These are phyloP conservation scores for Vimba vimba DNA, from an alignment of 2,113 vertebrate species.

Conservation along the genomic window DNA sequence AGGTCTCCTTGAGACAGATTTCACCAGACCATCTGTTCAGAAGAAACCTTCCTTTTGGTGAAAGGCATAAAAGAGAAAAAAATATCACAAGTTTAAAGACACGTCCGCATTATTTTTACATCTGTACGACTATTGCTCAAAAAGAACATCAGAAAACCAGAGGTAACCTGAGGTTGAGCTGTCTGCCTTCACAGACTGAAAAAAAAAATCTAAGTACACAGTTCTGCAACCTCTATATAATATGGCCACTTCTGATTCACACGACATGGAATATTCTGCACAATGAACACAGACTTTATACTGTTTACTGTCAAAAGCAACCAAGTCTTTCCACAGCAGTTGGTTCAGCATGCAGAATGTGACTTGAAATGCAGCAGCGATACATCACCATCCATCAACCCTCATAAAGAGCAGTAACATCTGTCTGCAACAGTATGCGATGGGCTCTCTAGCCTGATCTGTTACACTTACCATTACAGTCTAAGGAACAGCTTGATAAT, in stretches of 20 bases:
- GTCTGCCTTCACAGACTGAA: not conserved
- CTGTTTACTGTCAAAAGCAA: not conserved
- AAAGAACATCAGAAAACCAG: slow-evolving; percentile 8
- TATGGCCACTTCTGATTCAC: not conserved
- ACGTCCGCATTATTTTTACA: slow-evolving; percentile 30
- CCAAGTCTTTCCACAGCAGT: not conserved
- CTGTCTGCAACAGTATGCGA: slow-evolving; percentile 25
- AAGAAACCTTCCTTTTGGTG: slow-evolving; percentile 41
- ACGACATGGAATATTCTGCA: not conserved
- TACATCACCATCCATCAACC: slow-evolving; percentile 33
- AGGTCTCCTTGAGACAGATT: slow-evolving; percentile 52
- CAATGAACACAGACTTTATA: slow-evolving; percentile 3
- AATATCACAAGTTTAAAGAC: slow-evolving; percentile 39
- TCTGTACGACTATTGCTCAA: not conserved
- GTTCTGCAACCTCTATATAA: not conserved
- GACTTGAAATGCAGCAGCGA: not conserved
- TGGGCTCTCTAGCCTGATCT: not conserved
- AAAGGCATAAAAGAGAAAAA: slow-evolving; percentile 41
- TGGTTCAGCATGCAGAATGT: not conserved
- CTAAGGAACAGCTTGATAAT: not conserved
- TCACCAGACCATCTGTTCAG: slow-evolving; percentile 45
- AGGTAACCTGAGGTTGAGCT: slow-evolving; percentile 13
- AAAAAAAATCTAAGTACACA: not conserved
- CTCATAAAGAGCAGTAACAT: slow-evolving; percentile 37
- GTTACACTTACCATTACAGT: not conserved